phyloP scores from a whole-genome alignment of 2,888 invertebrate genomes.

The Malachius bipustulatus region DNA sequence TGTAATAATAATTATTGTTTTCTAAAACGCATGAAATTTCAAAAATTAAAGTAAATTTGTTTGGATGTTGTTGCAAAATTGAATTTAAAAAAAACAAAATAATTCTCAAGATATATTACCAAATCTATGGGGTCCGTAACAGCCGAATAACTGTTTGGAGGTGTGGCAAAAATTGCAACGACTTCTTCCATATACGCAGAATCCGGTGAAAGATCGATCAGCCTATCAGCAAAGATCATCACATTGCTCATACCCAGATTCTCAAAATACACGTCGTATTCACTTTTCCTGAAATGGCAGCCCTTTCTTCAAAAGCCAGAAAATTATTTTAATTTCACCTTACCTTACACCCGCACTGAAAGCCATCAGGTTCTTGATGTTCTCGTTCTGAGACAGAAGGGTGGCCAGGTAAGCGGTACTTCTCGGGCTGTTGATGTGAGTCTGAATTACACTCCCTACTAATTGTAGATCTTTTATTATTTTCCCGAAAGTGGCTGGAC shows the following conservation, averaged over 20 bases:
- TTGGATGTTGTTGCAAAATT: no score
- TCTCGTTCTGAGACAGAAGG: constrained; percentile 46
- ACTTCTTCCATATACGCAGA: constrained; percentile 46
- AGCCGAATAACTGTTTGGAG: constrained; percentile 71
- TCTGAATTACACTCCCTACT: constrained; percentile 64
- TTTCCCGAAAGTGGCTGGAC: constrained; percentile 62
- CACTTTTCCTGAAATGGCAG: constrained; percentile 44
- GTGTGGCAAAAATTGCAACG: constrained; percentile 58
- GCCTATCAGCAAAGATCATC: constrained; percentile 38
- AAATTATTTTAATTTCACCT: constrained; percentile 4
- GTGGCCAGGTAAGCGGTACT: constrained; percentile 69
- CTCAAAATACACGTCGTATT: constrained; percentile 57
- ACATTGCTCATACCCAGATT: constrained; percentile 54
- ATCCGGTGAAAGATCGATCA: constrained; percentile 41
- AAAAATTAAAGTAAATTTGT: no score
- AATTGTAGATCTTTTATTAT: constrained; percentile 53
- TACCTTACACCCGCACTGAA: constrained; percentile 47
- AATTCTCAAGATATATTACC: no score
- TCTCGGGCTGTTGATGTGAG: constrained; percentile 67
- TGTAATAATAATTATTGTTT: no score
- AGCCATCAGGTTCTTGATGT: constrained; percentile 46
- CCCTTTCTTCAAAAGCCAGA: no score
- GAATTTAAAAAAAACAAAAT: no score
- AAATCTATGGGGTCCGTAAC: constrained; percentile 69
- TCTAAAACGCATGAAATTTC: no score